These are phyloP conservation scores for Xiphophorus birchmanni DNA, from an alignment of 2,797 vertebrate species.

Conservation along the genomic window DNA sequence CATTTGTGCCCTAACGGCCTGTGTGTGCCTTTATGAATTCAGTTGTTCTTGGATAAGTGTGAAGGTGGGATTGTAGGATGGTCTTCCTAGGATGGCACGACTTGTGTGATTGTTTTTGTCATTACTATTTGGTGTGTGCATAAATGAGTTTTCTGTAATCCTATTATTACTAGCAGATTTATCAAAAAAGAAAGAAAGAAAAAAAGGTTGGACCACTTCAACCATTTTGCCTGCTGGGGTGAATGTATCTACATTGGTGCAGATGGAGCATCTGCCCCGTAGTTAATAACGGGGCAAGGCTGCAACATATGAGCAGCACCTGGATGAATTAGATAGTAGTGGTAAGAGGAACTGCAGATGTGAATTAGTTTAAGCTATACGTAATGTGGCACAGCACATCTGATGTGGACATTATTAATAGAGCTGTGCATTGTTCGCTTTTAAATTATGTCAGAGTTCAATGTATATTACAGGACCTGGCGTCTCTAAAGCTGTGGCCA, in stretches of 20 bases:
- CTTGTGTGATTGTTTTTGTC: constrained; percentile 10
- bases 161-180: background rate
- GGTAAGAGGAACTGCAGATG: background rate
- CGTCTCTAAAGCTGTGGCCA: background rate
- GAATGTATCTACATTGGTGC: background rate
- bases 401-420: background rate
- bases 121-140: background rate
- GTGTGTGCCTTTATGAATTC: constrained; percentile 26
- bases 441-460: background rate
- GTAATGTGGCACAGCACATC: background rate
- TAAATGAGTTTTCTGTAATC: background rate
- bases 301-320: background rate
- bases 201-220: background rate
- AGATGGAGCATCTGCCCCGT: background rate
- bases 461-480: background rate
- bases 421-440: background rate
- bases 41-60: constrained; percentile 8
- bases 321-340: background rate
- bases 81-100: constrained; percentile 13
- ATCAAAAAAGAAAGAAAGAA: background rate
- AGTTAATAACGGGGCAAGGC: background rate
- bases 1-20: constrained; percentile 45
- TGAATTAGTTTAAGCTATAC: background rate
- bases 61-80: constrained; percentile 14
- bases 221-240: background rate